Base-by-base conservation (phyloP, 2,113 vertebrate genomes). In the Platichthys flesus region DNA sequence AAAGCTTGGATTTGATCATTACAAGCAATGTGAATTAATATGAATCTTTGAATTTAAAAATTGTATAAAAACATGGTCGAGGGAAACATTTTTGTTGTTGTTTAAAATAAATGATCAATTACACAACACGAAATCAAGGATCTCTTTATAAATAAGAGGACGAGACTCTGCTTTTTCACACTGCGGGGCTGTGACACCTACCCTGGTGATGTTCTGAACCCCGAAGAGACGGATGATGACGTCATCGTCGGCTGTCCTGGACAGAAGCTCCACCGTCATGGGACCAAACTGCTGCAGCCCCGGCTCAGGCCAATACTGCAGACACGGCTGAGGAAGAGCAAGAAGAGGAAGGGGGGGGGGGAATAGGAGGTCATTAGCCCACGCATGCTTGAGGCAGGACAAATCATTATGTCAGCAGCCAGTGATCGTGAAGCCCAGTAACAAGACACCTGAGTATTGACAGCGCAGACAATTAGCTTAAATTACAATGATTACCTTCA, bases 301-400 rank as follows among this genome's bases (percentile, higher is more conserved):
- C 0, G 95, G 96, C 85, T 98, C 97, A 0, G 97, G 98, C 98
- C 98, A 99, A 84, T 99, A 99, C 90, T 97, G 96, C 66, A 96
- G 90, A 77, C 94, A 95, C 58, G 93, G 93, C 94, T 94, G 87
- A 66, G 21, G 40, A 26, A 21, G 23, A 28, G 52, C 15, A 47
- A 52, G 15, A 9, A 26, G 47, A n/a, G 20, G 47, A 16, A 3
- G 16, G 31, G 8, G 26, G 28, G 20, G 28, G 28, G 20, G 28
- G 52, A 26, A 40, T 13, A 31, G 9, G 58, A 69, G 60, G 79
- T 85, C 69, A 77, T 89, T 88, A 88, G 67, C 61, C 21, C 35
- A 57, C 62, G 60, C 57, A 76, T 26, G 71, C 79, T 77, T 24
- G 67, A 74, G 79, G 88, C 80, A 77, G 74, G 69, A 81, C 84